phyloP scores from a whole-genome alignment of 2,888 invertebrate species.

The Drosophila mettleri region DNA sequence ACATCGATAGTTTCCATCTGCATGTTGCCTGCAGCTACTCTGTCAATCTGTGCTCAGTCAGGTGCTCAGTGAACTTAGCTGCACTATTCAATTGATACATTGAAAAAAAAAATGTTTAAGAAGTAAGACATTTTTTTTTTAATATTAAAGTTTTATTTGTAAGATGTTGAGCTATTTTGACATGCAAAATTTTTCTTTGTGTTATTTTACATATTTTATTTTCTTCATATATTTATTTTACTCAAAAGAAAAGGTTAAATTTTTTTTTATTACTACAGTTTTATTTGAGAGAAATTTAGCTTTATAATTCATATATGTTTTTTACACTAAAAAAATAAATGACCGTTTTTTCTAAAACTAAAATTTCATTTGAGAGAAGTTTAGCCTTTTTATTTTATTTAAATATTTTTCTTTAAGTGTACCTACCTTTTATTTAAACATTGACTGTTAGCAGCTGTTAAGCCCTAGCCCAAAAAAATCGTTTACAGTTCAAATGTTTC shows the following conservation, averaged over 20 bases:
- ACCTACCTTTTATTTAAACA: constrained; percentile 13
- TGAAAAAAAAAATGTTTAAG: not conserved
- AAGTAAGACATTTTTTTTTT: not conserved
- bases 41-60: constrained; percentile 29
- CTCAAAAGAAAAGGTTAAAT: not conserved
- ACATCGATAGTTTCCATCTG: constrained; percentile 12
- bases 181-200: not conserved
- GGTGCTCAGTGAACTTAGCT: constrained; percentile 16
- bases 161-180: not conserved
- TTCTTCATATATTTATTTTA: too few relatives aligned
- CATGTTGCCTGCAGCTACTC: not conserved
- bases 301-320: too few relatives aligned
- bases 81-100: constrained; percentile 19
- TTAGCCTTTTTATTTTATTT: too few relatives aligned
- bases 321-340: too few relatives aligned
- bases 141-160: not conserved
- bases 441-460: constrained; percentile 16
- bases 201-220: not conserved
- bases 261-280: not conserved
- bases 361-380: too few relatives aligned
- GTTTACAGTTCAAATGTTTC: constrained; percentile 14
- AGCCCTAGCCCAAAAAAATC: constrained; percentile 8
- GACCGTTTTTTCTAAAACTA: too few relatives aligned
- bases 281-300: not conserved
- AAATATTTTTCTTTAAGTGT: not conserved